phyloP scores from a whole-genome alignment of 2,888 invertebrate species.

The Drosophila subquinaria region DNA sequence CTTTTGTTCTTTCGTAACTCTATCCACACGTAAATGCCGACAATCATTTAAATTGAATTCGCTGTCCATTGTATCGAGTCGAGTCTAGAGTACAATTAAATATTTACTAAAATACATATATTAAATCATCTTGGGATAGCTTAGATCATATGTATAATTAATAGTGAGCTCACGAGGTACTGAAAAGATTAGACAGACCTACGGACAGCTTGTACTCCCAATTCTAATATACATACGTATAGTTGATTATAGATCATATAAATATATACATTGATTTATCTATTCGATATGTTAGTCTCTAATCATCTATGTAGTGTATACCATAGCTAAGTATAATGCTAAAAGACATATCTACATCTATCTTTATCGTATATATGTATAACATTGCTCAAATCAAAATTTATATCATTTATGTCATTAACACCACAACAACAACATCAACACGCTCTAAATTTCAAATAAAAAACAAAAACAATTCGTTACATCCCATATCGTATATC shows the following conservation, averaged over 20 bases:
- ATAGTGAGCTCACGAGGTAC: background rate
- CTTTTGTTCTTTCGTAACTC: constrained; percentile 50
- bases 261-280: constrained; percentile 18
- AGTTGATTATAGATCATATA: constrained; percentile 12
- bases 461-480: constrained; percentile 45
- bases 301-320: constrained; percentile 27
- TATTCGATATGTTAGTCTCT: constrained; percentile 20
- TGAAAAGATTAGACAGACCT: constrained; percentile 2
- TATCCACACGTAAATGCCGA: constrained; percentile 31
- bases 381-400: constrained; percentile 55
- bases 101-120: background rate
- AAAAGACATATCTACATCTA: constrained; percentile 20
- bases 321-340: constrained; percentile 23
- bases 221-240: constrained; percentile 2
- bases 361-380: constrained; percentile 21
- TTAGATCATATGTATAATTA: constrained; percentile 18
- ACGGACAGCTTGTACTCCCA: background rate
- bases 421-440: constrained; percentile 32
- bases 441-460: constrained; percentile 55
- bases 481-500: constrained; percentile 61
- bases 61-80: constrained; percentile 34
- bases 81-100: constrained; percentile 3
- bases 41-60: constrained; percentile 49
- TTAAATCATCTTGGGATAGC: constrained; percentile 37
- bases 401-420: constrained; percentile 61